Conservation (phyloP, 2,797 vertebrate genomes). For the Hapalemur alaotrensis region DNA sequence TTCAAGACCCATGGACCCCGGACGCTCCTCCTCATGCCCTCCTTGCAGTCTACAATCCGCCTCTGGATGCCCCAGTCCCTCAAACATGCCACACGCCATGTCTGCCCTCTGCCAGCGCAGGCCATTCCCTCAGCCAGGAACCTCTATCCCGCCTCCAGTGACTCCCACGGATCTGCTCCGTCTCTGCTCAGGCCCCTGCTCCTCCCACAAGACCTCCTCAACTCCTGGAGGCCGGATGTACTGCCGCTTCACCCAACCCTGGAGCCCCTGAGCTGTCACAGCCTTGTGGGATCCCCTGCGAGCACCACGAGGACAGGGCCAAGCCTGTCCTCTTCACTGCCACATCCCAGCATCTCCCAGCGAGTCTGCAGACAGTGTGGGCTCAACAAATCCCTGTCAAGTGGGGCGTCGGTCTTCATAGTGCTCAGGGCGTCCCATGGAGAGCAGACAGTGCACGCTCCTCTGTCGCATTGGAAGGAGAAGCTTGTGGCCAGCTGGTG, state of each 20-base stretch:
- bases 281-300: background rate
- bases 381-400: background rate
- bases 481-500: background rate
- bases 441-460: background rate
- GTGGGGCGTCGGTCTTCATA: background rate
- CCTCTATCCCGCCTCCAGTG: background rate
- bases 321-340: background rate
- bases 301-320: background rate
- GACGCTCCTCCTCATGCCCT: background rate
- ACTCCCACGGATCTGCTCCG: background rate
- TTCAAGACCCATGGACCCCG: fast-evolving
- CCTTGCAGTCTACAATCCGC: background rate
- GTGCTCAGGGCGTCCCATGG: too few relatives aligned
- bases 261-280: background rate
- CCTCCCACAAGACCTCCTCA: background rate
- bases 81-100: fast-evolving
- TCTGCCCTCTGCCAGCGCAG: background rate
- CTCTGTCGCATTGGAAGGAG: background rate
- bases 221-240: background rate
- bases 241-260: background rate
- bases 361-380: too few relatives aligned
- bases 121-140: background rate
- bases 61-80: background rate
- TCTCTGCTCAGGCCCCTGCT: background rate
- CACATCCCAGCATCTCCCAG: background rate